Evolutionary conservation across 2,113 vertebrate genomes (phyloP).

Genomic region (Vicugna pacos): DNA sequence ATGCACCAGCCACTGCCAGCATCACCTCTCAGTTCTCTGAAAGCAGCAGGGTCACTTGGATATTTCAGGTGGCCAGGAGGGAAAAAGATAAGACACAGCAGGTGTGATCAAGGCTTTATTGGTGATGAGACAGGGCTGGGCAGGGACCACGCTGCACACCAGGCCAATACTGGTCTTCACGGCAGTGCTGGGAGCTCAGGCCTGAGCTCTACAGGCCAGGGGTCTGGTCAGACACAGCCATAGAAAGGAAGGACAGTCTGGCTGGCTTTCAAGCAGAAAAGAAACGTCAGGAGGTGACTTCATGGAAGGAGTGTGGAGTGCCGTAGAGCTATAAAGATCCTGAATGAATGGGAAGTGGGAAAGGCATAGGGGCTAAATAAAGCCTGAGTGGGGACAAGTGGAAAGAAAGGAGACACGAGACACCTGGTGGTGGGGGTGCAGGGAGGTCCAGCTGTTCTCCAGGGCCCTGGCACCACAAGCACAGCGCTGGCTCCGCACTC

Average conservation of each 20-base stretch:
- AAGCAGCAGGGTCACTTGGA: not conserved
- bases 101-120: not conserved
- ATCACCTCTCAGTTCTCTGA: not conserved
- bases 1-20: not conserved
- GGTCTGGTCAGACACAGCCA: too few relatives aligned
- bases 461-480: not conserved
- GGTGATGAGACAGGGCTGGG: not conserved
- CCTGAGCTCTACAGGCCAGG: not conserved
- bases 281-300: accelerated
- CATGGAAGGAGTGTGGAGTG: not conserved
- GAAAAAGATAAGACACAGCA: not conserved
- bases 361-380: not conserved
- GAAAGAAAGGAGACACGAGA: not conserved
- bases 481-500: accelerated
- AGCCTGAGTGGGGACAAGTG: not conserved
- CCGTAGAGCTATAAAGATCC: not conserved
- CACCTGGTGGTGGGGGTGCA: too few relatives aligned
- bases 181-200: not conserved
- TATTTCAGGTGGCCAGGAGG: not conserved
- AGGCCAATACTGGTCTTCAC: accelerated
- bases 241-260: not conserved
- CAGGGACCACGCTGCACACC: not conserved
- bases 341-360: accelerated
- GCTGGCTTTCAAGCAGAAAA: not conserved
- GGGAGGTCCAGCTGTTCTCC: not conserved